Percentiles rank a stretch among this genome's conserved stretches.
Conservation (phyloP, 2,888 invertebrate genomes). For the Agapostemon virescens region DNA sequence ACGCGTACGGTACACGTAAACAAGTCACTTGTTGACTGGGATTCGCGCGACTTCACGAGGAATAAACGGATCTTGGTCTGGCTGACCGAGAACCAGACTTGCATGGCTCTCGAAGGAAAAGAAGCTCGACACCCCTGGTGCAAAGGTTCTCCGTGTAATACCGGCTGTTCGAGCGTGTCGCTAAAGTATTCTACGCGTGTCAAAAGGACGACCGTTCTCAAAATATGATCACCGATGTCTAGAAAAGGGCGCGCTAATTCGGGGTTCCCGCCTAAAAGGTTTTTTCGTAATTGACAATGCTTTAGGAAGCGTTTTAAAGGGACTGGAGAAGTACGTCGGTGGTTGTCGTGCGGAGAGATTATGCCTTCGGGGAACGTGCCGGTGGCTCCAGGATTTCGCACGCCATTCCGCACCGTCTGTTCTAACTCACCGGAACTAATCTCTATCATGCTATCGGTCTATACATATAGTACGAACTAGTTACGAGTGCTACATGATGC, state of each 20-base stretch:
- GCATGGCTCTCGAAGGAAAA: no score
- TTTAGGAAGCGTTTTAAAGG: background rate
- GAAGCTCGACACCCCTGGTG: no score
- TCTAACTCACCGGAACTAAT: conserved; percentile 35
- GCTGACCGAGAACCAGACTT: no score
- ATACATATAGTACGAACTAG: conserved; percentile 46
- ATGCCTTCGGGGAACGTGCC: background rate
- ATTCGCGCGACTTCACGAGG: no score
- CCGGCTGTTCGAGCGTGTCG: background rate
- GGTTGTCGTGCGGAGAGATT: background rate
- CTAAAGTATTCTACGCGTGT: background rate
- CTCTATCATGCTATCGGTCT: conserved; percentile 49
- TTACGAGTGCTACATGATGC: conserved; percentile 52
- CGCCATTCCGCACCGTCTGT: conserved; percentile 31
- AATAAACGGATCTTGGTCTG: no score
- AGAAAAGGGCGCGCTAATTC: background rate
- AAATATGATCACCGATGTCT: background rate
- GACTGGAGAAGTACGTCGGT: background rate
- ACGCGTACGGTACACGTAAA: no score
- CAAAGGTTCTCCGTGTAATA: no score
- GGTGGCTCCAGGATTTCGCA: conserved; percentile 26
- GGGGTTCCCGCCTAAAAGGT: background rate
- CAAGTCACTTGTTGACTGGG: no score
- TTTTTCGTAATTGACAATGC: background rate
- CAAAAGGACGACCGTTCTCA: conserved; percentile 4